Evolutionary conservation across 2,113 vertebrate species (phyloP).

Genomic region (Neoarius graeffei): DNA sequence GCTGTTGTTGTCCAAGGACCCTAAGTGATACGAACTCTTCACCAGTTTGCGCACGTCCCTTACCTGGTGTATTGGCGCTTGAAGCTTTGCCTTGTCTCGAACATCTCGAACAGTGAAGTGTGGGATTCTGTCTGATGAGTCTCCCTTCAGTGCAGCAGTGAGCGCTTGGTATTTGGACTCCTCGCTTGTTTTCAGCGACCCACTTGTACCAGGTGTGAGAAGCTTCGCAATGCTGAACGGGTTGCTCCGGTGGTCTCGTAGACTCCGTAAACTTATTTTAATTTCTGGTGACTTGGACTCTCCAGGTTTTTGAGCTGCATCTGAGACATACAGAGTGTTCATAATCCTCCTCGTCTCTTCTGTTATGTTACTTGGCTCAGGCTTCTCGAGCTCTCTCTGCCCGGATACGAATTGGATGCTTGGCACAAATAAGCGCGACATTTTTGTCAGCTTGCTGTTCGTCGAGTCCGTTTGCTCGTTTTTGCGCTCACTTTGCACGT

Average conservation of each 20-base stretch:
- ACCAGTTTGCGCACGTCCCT: constrained; percentile 92
- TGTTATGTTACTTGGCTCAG: constrained; percentile 44
- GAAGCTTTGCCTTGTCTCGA: constrained; percentile 83
- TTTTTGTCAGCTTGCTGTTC: constrained; percentile 78
- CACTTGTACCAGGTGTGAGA: constrained; percentile 76
- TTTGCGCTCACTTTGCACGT: constrained; percentile 77
- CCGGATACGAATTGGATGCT: constrained; percentile 79
- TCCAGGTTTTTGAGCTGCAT: constrained; percentile 49
- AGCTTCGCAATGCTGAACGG: constrained; percentile 82
- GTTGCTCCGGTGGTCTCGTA: constrained; percentile 71
- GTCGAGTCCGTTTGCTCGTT: constrained; percentile 62
- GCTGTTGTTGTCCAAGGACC: constrained; percentile 77
- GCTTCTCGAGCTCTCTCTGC: constrained; percentile 69
- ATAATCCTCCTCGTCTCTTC: constrained; percentile 23
- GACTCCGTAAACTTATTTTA: constrained; percentile 84
- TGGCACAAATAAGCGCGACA: constrained; percentile 93
- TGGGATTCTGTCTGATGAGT: constrained; percentile 84
- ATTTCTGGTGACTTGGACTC: constrained; percentile 85
- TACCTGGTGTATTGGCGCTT: constrained; percentile 89
- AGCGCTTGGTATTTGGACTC: constrained; percentile 67
- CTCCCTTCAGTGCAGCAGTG: constrained; percentile 70
- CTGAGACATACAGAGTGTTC: constrained; percentile 54
- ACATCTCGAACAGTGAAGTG: constrained; percentile 91
- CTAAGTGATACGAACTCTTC: constrained; percentile 85
- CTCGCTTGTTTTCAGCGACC: constrained; percentile 65